phyloP scores from a whole-genome alignment of 2,797 vertebrate species.

The Rhinogobio ventralis region DNA sequence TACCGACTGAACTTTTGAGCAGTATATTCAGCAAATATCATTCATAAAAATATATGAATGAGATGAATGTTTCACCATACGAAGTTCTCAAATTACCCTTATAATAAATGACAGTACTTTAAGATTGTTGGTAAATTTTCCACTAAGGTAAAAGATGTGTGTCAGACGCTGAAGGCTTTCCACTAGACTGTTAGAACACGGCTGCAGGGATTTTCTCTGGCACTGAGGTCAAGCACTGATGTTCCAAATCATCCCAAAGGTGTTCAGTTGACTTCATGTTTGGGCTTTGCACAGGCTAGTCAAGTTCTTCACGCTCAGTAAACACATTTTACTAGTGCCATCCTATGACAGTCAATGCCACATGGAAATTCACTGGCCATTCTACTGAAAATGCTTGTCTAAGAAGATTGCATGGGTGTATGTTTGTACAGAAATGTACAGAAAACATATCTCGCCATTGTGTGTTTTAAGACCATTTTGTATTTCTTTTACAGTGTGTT shows the following conservation, averaged over 20 bases:
- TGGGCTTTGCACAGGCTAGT: slow-evolving; percentile 7
- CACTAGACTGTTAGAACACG: slow-evolving; percentile 13
- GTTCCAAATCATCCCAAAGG: slow-evolving; percentile 28
- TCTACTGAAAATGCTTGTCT: slow-evolving; percentile 1
- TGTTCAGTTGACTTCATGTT: slow-evolving; percentile 23
- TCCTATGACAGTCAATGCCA: neutral
- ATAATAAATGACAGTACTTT: neutral
- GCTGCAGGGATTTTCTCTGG: slow-evolving; percentile 13
- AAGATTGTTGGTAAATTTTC: neutral
- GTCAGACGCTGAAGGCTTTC: neutral
- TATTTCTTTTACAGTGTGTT: neutral
- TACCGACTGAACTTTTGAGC: neutral
- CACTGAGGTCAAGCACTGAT: slow-evolving; percentile 16
- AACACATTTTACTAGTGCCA: slow-evolving; percentile 17
- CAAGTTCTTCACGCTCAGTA: slow-evolving; percentile 13
- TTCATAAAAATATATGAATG: neutral
- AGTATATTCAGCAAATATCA: neutral
- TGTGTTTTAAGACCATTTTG: neutral
- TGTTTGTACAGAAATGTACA: neutral
- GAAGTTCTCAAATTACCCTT: neutral
- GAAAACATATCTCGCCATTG: neutral
- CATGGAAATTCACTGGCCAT: neutral
- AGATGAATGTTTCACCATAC: neutral
- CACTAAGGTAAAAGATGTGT: neutral
- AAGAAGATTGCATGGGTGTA: neutral